phyloP scores from a whole-genome alignment of 1,140 invertebrate species.

The Anthonomus grandis region DNA sequence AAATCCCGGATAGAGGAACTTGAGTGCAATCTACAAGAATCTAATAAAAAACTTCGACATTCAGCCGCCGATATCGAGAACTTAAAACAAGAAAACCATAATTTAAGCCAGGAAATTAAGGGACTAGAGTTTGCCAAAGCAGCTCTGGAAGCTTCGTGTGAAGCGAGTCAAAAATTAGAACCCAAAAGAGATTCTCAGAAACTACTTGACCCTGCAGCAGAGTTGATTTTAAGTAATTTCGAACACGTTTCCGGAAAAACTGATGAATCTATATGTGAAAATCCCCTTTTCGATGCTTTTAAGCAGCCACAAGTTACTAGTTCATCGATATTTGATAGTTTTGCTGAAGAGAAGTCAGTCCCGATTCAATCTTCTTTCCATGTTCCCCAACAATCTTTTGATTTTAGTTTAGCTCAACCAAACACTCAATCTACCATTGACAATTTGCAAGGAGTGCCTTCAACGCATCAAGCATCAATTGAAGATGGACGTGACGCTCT shows the following conservation, averaged over 20 bases:
- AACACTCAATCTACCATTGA: too few species aligned
- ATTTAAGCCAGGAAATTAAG: conserved; percentile 6
- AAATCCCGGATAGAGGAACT: not conserved
- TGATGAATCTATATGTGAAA: not conserved
- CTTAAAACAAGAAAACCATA: not conserved
- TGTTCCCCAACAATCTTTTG: too few species aligned
- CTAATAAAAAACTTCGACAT: not conserved
- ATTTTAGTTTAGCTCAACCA: too few species aligned
- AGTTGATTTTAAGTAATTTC: not conserved
- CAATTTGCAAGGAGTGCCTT: too few species aligned
- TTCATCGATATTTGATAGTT: conserved; percentile 1
- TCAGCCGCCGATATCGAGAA: not conserved
- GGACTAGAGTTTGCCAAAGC: conserved; percentile 19
- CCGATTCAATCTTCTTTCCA: too few species aligned
- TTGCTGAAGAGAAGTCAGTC: not conserved
- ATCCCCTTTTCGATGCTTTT: conserved; percentile 5
- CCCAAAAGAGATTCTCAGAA: not conserved
- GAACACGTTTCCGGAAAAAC: not conserved
- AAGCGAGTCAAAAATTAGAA: conserved; percentile 15
- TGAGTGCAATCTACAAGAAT: too few species aligned
- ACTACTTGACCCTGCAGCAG: not conserved
- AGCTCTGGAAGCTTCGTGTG: conserved; percentile 16
- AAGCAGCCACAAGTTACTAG: not conserved
- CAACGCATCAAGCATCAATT: not conserved
- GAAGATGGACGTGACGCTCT: conserved; percentile 35